phyloP scores from a whole-genome alignment of 2,113 vertebrate genomes.

The Tragulus kanchil region DNA sequence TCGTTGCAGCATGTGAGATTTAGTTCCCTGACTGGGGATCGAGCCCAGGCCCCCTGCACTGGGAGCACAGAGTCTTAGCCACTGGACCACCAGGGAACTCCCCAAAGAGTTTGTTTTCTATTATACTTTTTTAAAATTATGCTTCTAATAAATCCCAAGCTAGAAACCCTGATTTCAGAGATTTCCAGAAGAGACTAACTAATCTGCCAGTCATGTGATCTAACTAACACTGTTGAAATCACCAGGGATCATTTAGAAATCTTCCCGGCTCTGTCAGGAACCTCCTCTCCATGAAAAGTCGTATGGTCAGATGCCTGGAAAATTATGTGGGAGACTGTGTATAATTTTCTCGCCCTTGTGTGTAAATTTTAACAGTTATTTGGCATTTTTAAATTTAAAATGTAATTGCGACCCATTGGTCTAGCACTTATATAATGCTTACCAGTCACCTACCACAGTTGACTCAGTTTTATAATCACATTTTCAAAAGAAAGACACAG shows the following conservation, averaged over 20 bases:
- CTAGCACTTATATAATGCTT: constrained; percentile 1
- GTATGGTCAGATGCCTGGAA: neutral
- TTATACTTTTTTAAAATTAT: neutral
- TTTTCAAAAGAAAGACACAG: neutral
- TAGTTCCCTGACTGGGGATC: too few species aligned
- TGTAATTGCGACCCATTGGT: neutral
- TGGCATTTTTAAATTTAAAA: constrained; percentile 34
- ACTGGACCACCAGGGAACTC: too few species aligned
- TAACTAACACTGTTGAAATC: neutral
- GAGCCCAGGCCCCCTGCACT: too few species aligned
- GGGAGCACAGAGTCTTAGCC: too few species aligned
- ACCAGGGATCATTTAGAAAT: neutral
- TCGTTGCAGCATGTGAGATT: too few species aligned
- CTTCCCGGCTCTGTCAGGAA: neutral
- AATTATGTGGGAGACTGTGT: neutral
- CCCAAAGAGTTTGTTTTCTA: neutral
- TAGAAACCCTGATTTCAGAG: neutral
- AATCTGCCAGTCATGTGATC: neutral
- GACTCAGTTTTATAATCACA: neutral
- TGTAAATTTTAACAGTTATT: neutral
- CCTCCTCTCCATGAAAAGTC: neutral
- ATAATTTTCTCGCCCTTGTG: neutral
- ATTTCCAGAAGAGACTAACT: neutral
- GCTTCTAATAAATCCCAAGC: neutral
- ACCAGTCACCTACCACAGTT: neutral